Percentiles rank a stretch among this genome's conserved stretches.
Conservation (phyloP, 2,113 vertebrate species). For the Camelus bactrianus region DNA sequence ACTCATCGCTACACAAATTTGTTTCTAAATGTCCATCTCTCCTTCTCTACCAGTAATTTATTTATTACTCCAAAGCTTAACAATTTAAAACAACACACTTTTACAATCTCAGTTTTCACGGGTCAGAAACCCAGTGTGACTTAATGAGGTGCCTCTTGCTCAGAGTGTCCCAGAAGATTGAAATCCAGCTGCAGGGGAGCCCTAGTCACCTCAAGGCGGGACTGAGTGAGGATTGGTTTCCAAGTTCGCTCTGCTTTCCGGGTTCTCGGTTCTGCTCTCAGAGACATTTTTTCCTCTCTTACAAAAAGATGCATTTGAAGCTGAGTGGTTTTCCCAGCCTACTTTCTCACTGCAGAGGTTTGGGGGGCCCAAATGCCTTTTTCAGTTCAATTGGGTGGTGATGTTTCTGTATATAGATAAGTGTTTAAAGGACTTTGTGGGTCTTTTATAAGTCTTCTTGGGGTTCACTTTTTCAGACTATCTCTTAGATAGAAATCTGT, state of each 20-base stretch:
- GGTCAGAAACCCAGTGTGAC: background rate
- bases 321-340: background rate
- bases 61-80: background rate
- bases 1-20: background rate
- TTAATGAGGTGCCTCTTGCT: background rate
- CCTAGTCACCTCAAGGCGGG: rapidly evolving
- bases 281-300: background rate
- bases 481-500: background rate
- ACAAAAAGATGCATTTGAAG: background rate
- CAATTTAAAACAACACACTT: background rate
- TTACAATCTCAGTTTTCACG: background rate
- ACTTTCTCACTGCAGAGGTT: background rate
- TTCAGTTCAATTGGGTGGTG: background rate
- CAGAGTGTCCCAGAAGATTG: background rate
- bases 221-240: background rate
- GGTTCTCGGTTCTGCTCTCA: background rate
- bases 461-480: background rate
- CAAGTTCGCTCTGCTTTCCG: background rate
- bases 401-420: background rate
- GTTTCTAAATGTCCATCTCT: background rate
- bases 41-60: background rate
- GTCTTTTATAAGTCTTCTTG: background rate
- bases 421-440: background rate
- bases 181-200: background rate
- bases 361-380: background rate